Base-by-base conservation (phyloP, 1,140 invertebrate genomes). In the Rhizoglyphus robini region DNA sequence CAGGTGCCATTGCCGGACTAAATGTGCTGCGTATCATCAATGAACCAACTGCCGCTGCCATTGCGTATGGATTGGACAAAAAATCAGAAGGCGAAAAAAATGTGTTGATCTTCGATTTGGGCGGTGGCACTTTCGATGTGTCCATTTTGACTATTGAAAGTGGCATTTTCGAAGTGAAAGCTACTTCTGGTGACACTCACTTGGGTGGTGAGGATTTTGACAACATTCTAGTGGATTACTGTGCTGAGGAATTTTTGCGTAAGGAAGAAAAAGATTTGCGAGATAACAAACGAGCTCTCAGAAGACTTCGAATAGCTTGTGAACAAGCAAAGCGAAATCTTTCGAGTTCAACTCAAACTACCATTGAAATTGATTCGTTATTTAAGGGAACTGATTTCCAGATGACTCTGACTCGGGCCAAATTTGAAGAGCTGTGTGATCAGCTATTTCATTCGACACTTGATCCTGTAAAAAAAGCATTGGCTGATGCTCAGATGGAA, bases 101-200 rank as follows among this genome's bases (percentile, higher is more conserved):
- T 70, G 78, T 82, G 4, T 73, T 82, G 4, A 82, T 83, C 70
- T 97, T 95, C 76, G 94, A 97, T 81, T 81, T 97, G 70, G 94
- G 94, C 69, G 94, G 94, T 75, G 94, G 94, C 73, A 97, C 94
- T 70, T 97, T 97, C 74, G 92, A 96, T 81, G 91, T 96, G 11
- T 95, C 91, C 31, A 90, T 96, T 73, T 79, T 96, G 68, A 90
- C 88, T 67, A 95, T 96, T 75, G 90, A 93, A 75, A 90, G 95
- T 77, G 92, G 92, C 72, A 91, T 96, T 74, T 82, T 83, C 72
- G 92, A 96, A 78, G 93, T 96, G 41, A 23, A 64, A 64, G 27
- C 60, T 48, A 75, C 81, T n/a, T n/a, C n/a, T n/a, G n/a, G n/a
- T n/a, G n/a, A n/a, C n/a, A n/a, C n/a, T n/a, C n/a, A n/a, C n/a